Evolutionary conservation across 2,797 vertebrate species (phyloP).

Genomic region (Aplochiton taeniatus): DNA sequence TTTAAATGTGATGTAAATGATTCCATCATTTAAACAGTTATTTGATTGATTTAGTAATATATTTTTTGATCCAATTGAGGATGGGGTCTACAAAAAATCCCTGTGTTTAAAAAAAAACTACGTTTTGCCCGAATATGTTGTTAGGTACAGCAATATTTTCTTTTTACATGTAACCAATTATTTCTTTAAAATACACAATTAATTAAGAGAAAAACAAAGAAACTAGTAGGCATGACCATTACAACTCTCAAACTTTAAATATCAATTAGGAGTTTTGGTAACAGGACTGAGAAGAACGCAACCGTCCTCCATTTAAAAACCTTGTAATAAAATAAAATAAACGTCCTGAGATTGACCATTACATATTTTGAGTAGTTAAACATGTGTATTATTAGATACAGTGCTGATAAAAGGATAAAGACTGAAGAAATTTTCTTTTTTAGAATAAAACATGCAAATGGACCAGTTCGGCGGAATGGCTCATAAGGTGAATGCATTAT

Average conservation of each 20-base stretch:
- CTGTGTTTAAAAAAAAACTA: neutral
- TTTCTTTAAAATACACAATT: neutral
- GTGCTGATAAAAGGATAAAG: too few species aligned
- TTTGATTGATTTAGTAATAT: slow-evolving; percentile 1
- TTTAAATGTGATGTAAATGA: too few species aligned
- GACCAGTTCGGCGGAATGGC: neutral
- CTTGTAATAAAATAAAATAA: too few species aligned
- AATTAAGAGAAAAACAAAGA: too few species aligned
- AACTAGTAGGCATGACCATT: neutral
- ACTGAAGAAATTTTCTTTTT: slow-evolving; percentile 1
- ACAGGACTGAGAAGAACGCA: too few species aligned
- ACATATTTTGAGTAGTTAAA: slow-evolving; percentile 15
- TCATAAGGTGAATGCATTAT: too few species aligned
- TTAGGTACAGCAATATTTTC: too few species aligned
- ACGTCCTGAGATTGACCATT: slow-evolving; percentile 10
- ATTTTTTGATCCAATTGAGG: neutral
- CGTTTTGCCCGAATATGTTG: too few species aligned
- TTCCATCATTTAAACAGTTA: slow-evolving; percentile 5
- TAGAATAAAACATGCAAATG: slow-evolving; percentile 13
- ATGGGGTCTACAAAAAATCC: too few species aligned
- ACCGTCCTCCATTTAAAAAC: slow-evolving; percentile 13
- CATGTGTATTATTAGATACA: slow-evolving; percentile 9
- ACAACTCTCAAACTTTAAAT: too few species aligned
- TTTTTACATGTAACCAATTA: too few species aligned
- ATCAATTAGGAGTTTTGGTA: too few species aligned